A percentile compares a stretch with the other conserved stretches of the same genome.
These are phyloP conservation scores for Alfaro cultratus DNA, from an alignment of 2,797 vertebrate genomes.

Conservation along the genomic window DNA sequence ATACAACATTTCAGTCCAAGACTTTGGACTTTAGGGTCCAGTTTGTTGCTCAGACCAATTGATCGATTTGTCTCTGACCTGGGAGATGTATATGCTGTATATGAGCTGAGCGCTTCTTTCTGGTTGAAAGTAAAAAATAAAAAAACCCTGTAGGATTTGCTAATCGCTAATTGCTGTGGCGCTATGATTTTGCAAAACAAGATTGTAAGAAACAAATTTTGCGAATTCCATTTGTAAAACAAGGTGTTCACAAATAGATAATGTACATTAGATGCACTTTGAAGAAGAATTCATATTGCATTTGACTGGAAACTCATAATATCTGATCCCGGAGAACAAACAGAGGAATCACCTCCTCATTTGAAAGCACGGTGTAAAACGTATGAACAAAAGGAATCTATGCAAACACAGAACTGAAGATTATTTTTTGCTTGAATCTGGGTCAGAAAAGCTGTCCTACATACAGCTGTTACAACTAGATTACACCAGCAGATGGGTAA, in stretches of 20 bases:
- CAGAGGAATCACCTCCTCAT: not conserved
- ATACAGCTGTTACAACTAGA: slow-evolving; percentile 22
- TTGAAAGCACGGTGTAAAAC: not conserved
- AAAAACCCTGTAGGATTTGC: not conserved
- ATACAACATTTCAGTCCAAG: not conserved
- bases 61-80: not conserved
- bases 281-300: not conserved
- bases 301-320: not conserved
- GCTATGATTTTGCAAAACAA: not conserved
- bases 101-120: not conserved
- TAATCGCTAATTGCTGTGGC: not conserved
- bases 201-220: not conserved
- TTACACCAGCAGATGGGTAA: slow-evolving; percentile 15
- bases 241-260: not conserved
- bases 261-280: not conserved
- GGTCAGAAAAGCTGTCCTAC: slow-evolving; percentile 43
- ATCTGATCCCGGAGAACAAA: not conserved
- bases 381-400: slow-evolving; percentile 8
- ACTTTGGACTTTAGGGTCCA: not conserved
- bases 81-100: not conserved
- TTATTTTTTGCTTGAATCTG: slow-evolving; percentile 38
- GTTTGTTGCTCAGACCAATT: not conserved
- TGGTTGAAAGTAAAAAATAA: not conserved
- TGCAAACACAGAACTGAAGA: slow-evolving; percentile 20
- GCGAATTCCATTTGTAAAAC: not conserved